Base-by-base conservation (phyloP, 2,113 vertebrate genomes). In the Mustela nigripes region DNA sequence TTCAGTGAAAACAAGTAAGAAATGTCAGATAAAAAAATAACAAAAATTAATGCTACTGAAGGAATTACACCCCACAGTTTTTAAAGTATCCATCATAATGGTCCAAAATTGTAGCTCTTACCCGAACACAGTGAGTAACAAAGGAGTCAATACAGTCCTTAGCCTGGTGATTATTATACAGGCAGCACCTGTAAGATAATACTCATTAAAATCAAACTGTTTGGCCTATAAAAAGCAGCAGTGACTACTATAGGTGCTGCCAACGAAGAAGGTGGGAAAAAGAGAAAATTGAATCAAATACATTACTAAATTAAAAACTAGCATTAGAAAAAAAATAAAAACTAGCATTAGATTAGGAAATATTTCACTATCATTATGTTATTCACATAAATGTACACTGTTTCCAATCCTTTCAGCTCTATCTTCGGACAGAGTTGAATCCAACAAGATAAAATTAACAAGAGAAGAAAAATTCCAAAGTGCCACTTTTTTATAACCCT, bases 101-200 rank as follows among this genome's bases (percentile, higher is more conserved):
- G 78, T 69, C 56, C 74, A 91, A 93, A 94, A 94, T 1, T 92
- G 6, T 39, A 91, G 93, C 5, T 36, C 99, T 96, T 99, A 99
- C 99, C 99, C 99, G 99, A 96, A 99, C 99, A 88, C 99, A 99
- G 94, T 99, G 99, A 39, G 99, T 99, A 90, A 99, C 99, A 98
- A 99, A 99, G 50, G 99, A 99, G 98, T 99, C 99, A 79, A 99
- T 99, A 99, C 99, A 99, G 98, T 99, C 99, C 98, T 99, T 99
- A 33, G 99, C 99, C 98, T 99, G 99, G 97, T 99, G 99, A 98
- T 99, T 99, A 98, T 99, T 99, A 96, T 99, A 99, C 50, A 99
- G 98, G 98, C 99, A 99, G 98, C 99, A 99, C 97, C 99, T 99
- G 97, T 33, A 98, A 98, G 92, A 73, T 91, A 98, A 98, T 6